Conservation (phyloP, 1,140 invertebrate genomes). For the Gerris buenoi region DNA sequence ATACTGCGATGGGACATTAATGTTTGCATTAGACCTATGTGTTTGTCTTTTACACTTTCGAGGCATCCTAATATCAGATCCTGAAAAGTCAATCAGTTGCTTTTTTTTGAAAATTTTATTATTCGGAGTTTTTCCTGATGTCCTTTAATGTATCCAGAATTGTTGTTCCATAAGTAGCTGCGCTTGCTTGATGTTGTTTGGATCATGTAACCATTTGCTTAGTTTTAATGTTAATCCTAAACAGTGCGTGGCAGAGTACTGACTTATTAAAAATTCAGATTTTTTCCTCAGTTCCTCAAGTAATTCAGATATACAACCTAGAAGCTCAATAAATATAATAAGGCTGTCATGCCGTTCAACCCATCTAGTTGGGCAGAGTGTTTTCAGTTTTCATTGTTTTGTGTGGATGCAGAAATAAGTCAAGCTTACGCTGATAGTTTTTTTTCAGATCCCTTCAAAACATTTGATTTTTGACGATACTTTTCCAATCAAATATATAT, state of each 20-base stretch:
- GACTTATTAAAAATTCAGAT: background rate
- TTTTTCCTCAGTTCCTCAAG: background rate
- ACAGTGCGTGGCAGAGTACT: background rate
- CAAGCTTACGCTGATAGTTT: background rate
- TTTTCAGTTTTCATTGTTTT: background rate
- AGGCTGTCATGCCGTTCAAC: background rate
- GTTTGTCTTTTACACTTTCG: no score
- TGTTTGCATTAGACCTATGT: no score
- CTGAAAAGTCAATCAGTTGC: background rate
- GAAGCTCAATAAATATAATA: background rate
- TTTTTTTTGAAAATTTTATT: background rate
- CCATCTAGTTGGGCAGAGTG: background rate
- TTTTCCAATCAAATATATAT: background rate
- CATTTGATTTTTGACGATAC: background rate
- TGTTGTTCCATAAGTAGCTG: background rate
- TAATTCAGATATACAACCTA: background rate
- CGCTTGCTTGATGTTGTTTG: background rate
- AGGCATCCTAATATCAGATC: no score
- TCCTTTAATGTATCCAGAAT: background rate
- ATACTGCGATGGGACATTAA: no score
- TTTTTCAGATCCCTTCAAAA: background rate
- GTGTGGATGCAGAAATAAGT: background rate
- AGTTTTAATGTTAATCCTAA: background rate
- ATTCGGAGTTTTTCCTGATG: background rate
- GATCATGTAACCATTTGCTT: background rate